Evolutionary conservation across 2,888 invertebrate species (phyloP), one percentile per base, ranked within the genome.

Genomic region (Mythimna albipuncta): DNA sequence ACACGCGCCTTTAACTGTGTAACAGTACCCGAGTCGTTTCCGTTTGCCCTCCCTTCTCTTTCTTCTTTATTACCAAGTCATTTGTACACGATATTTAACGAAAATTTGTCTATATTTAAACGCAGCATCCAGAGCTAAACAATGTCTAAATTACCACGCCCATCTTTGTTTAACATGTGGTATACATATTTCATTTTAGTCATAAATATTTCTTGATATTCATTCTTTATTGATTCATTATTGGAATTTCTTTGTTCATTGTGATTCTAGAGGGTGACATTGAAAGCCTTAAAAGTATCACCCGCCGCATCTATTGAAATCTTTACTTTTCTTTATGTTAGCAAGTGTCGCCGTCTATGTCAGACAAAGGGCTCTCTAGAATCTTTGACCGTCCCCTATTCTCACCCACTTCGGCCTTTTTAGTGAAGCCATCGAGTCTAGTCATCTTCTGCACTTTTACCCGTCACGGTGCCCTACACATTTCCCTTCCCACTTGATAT

Each of bases 1-100:
- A 90, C 95, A 95, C 95, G 94, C 95, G 92, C 91, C 92, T 94
- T 88, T 92, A 91, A 93, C 94, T 94, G 93, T 94, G 94, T 94
- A 94, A 94, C 94, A 93, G 94, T 94, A 94, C 92, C 93, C 91
- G 85, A 89, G 89, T 89, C 94, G 92, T 94, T 95, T 95, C 95
- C 95, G 95, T 90, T 93, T 86, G 90, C 89, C 89, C 90, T 88
- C 91, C 90, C 92, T 89, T 84, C 89, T 90, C 87, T 89, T 89
- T 90, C 89, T 87, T 85, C 87, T 89, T 90, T 91, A 92, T 91
- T 91, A 91, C 89, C 87, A 83, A 90, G 84, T 90, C 90, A 91
- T 93, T 92, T 92, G 92, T 92, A 91, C 87, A 81, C 87, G 85
- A 90, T 88, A 90, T 89, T 90, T 88, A 85, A 88, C 88, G 77